Percentiles rank a stretch among this genome's conserved stretches.
phyloP scores from a whole-genome alignment of 2,113 vertebrate genomes.

The Calonectris borealis region DNA sequence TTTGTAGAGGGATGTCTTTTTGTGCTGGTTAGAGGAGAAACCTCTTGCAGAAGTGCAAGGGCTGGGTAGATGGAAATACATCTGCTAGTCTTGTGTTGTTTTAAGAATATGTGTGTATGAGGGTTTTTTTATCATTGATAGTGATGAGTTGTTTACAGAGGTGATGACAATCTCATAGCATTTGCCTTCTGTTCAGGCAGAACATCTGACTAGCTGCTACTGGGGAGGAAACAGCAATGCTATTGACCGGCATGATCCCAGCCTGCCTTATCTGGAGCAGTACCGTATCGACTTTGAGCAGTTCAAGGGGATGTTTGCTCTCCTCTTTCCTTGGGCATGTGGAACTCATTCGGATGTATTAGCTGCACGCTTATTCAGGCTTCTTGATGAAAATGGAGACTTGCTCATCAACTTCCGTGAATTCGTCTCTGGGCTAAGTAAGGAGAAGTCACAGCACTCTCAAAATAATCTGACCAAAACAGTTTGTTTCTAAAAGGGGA shows the following conservation, averaged over 20 bases:
- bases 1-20: background rate
- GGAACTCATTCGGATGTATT: constrained; percentile 86
- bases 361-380: constrained; percentile 87
- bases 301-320: constrained; percentile 91
- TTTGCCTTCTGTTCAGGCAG: constrained; percentile 76
- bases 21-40: background rate
- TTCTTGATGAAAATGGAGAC: constrained; percentile 92
- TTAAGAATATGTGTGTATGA: background rate
- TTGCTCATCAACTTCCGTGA: constrained; percentile 95
- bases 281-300: constrained; percentile 97
- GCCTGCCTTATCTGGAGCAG: constrained; percentile 97
- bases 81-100: background rate
- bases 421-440: constrained; percentile 92
- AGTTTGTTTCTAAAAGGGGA: background rate
- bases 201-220: constrained; percentile 98
- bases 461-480: background rate
- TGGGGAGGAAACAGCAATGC: constrained; percentile 95
- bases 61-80: background rate
- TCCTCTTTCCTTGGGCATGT: constrained; percentile 93
- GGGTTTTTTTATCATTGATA: background rate
- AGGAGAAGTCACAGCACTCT: background rate
- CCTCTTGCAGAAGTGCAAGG: background rate
- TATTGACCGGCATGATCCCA: constrained; percentile 92
- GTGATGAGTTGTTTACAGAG: background rate
- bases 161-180: background rate